A percentile compares a stretch with the other conserved stretches of the same genome.
These are phyloP conservation scores for Tetrax tetrax DNA, from an alignment of 2,113 vertebrate species.

Conservation along the genomic window DNA sequence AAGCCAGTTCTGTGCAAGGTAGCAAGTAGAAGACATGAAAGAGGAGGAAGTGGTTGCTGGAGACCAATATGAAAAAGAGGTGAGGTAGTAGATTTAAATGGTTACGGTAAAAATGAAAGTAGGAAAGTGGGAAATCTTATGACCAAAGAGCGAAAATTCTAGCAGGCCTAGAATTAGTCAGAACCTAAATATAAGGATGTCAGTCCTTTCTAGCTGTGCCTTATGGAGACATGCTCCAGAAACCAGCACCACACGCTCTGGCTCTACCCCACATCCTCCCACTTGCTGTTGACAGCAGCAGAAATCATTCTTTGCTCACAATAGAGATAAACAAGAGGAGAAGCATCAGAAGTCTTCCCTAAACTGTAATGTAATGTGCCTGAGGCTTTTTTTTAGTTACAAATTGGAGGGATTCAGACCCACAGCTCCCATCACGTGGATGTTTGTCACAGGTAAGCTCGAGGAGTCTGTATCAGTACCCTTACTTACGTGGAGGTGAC, in stretches of 20 bases:
- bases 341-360: background rate
- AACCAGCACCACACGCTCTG: background rate
- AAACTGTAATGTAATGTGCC: background rate
- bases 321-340: background rate
- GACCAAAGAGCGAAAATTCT: conserved; percentile 2
- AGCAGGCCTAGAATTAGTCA: conserved; percentile 32
- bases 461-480: background rate
- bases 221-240: background rate
- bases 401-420: background rate
- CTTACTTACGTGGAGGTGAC: background rate
- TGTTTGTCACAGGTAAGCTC: background rate
- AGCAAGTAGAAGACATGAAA: background rate
- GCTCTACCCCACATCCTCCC: conserved; percentile 30
- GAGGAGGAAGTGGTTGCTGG: background rate
- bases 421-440: background rate
- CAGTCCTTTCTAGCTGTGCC: conserved; percentile 7
- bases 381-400: background rate
- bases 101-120: background rate
- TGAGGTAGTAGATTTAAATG: background rate
- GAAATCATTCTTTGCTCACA: background rate
- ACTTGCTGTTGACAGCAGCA: conserved; percentile 43
- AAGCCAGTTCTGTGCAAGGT: background rate
- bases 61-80: background rate
- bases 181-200: conserved; percentile 45
- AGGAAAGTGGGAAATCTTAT: background rate